A percentile compares a stretch with the other conserved stretches of the same genome.
phyloP scores from a whole-genome alignment of 2,113 vertebrate species.

The Mormoops blainvillei region DNA sequence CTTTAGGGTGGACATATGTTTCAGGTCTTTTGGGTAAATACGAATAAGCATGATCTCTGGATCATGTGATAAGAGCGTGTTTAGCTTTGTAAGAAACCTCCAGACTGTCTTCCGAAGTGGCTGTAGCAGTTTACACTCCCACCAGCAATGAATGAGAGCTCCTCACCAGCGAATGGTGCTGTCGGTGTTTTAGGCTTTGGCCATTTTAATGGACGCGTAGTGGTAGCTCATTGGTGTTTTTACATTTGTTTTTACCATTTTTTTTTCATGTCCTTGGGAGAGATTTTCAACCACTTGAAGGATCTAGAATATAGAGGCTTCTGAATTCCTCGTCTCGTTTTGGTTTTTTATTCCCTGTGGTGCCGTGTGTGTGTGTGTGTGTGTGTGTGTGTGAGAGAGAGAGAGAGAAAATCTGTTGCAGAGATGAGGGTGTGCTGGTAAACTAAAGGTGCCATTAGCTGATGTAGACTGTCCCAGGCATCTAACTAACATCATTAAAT shows the following conservation, averaged over 20 bases:
- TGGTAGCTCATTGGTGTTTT: not conserved
- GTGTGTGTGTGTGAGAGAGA: not conserved
- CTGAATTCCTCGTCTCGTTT: not conserved
- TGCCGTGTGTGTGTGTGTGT: too few species aligned
- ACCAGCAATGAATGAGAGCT: not conserved
- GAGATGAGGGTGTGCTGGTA: not conserved
- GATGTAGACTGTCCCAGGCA: too few species aligned
- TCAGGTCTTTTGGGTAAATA: not conserved
- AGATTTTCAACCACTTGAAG: not conserved
- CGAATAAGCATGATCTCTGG: not conserved
- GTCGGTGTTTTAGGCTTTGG: not conserved
- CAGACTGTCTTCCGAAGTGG: too few species aligned
- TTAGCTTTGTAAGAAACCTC: not conserved
- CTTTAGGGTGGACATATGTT: not conserved
- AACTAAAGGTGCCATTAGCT: too few species aligned
- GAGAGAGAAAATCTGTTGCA: not conserved
- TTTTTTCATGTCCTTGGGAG: not conserved
- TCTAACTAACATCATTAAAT: not conserved
- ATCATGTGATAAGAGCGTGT: not conserved
- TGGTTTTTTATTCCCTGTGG: not conserved
- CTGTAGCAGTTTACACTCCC: too few species aligned
- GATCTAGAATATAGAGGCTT: not conserved
- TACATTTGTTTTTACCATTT: not conserved
- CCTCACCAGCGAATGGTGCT: fast-evolving
- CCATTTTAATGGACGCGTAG: not conserved